Conservation (phyloP, 2,113 vertebrate species). For the Erythrolamprus reginae region DNA sequence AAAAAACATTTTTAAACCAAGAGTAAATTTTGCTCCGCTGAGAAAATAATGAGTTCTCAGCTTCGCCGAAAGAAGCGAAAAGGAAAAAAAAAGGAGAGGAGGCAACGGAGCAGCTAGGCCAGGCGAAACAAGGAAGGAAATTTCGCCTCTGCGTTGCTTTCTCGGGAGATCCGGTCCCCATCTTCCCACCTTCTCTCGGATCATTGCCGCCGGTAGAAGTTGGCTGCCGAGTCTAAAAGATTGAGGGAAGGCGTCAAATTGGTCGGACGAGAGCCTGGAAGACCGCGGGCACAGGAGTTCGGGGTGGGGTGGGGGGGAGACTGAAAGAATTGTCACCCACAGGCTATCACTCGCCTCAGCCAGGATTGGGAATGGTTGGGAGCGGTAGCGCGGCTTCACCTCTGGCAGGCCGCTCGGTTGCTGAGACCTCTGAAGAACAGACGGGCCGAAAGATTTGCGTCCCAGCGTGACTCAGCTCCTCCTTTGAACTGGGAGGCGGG, state of each 20-base stretch:
- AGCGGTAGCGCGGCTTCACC: background rate
- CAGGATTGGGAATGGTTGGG: background rate
- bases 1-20: slow-evolving; percentile 64
- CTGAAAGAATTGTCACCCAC: background rate
- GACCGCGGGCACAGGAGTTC: background rate
- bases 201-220: background rate
- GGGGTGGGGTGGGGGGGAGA: background rate
- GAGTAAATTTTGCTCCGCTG: slow-evolving; percentile 61
- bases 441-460: background rate
- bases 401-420: background rate
- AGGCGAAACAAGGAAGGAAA: background rate
- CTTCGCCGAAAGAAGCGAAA: slow-evolving; percentile 69
- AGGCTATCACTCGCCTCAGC: background rate
- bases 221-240: background rate
- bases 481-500: no score
- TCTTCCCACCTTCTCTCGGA: background rate
- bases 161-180: background rate
- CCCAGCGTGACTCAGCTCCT: no score
- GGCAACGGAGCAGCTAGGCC: background rate
- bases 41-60: slow-evolving; percentile 62
- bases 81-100: background rate
- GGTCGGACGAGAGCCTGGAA: background rate
- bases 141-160: background rate
- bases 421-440: background rate
- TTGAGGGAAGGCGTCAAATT: background rate